These are phyloP conservation scores for Samia ricini DNA, from an alignment of 1,140 invertebrate genomes.

Conservation along the genomic window DNA sequence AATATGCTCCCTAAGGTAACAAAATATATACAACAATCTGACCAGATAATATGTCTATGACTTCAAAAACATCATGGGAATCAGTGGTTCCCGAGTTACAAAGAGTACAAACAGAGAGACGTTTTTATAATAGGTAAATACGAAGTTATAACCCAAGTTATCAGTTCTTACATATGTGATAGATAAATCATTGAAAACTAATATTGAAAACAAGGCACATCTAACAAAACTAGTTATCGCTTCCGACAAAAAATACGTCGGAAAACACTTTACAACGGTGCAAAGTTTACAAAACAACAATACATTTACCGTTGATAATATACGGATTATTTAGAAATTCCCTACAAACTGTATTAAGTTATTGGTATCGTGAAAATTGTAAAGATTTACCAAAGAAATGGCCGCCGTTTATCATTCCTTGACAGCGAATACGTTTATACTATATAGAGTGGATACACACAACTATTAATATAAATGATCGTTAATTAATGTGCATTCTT, in stretches of 20 bases:
- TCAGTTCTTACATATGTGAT: no score
- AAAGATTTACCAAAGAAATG: neutral
- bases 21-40: no score
- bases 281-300: neutral
- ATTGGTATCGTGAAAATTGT: neutral
- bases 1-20: no score
- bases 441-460: neutral
- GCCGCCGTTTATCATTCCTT: neutral
- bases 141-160: no score
- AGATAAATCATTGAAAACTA: neutral
- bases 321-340: neutral
- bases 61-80: no score
- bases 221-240: neutral
- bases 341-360: neutral
- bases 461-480: no score
- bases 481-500: no score
- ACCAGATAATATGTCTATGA: no score
- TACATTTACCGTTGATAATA: neutral
- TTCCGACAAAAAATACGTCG: neutral
- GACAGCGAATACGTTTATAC: neutral
- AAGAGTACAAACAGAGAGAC: no score
- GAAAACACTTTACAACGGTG: neutral
- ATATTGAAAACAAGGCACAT: neutral
- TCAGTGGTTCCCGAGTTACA: no score
- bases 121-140: no score